Percentiles rank a stretch among this genome's conserved stretches.
Evolutionary conservation across 64 coral and sea anemone species (phyloP).

Genomic region (Acropora tenuis): DNA sequence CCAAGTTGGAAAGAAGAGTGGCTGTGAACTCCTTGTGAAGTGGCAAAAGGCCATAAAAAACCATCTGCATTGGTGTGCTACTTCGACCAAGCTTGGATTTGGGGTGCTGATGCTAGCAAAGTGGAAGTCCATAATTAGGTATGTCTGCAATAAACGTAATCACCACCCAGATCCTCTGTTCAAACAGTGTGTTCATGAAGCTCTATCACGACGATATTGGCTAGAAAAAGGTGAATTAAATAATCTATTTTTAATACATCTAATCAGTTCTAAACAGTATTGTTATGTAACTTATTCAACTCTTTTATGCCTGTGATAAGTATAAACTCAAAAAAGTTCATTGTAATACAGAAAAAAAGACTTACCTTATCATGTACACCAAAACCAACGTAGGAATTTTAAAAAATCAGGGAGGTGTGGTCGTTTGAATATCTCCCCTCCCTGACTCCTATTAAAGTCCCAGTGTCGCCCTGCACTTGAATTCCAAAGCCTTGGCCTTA

Average conservation of each 20-base stretch:
- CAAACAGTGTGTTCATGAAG: constrained; percentile 9
- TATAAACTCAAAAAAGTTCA: no score
- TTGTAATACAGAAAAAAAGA: neutral
- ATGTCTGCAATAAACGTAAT: constrained; percentile 9
- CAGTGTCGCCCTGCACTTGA: no score
- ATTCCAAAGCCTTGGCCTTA: no score
- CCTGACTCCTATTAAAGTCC: no score
- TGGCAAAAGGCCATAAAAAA: constrained; percentile 14
- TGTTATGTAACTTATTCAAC: neutral
- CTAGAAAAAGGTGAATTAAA: neutral
- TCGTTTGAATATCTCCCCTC: no score
- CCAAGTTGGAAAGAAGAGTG: constrained; percentile 32
- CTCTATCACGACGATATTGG: neutral
- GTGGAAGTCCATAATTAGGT: constrained; percentile 28
- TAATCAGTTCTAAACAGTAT: neutral
- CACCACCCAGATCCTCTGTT: constrained; percentile 33
- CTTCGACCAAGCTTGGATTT: constrained; percentile 42
- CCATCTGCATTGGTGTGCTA: constrained; percentile 39
- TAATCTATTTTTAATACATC: neutral
- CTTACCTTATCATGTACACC: neutral
- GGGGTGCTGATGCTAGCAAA: constrained; percentile 32
- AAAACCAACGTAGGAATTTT: neutral
- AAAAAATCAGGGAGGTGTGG: neutral
- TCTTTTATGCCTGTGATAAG: neutral
- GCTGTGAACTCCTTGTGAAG: neutral